These are phyloP conservation scores for Helicoverpa zea DNA, from an alignment of 1,140 invertebrate genomes.

Conservation along the genomic window DNA sequence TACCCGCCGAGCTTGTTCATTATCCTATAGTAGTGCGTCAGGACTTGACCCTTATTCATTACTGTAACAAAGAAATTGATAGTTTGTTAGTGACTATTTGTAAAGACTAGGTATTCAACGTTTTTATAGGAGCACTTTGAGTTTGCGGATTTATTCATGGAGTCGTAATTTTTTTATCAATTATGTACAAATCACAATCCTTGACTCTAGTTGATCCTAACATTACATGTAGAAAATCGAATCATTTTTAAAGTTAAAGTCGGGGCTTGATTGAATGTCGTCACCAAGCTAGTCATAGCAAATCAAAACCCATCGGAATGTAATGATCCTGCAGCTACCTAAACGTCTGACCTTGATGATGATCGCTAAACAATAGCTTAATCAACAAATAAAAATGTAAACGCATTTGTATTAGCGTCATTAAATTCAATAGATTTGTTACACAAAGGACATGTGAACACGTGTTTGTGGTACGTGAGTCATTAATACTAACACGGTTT, in stretches of 20 bases:
- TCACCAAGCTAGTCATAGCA: neutral
- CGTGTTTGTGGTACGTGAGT: conserved; percentile 84
- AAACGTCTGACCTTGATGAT: conserved; percentile 36
- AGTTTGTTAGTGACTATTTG: neutral
- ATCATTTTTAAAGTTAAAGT: neutral
- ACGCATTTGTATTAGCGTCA: conserved; percentile 46
- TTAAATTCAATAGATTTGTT: conserved; percentile 73
- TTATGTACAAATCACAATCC: too few relatives aligned
- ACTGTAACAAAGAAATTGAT: conserved; percentile 89
- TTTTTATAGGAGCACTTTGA: too few relatives aligned
- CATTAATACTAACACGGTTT: conserved; percentile 77
- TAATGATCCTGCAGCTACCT: neutral
- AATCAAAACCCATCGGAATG: neutral
- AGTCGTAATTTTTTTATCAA: too few relatives aligned
- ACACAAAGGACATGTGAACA: conserved; percentile 78
- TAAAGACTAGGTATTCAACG: too few relatives aligned
- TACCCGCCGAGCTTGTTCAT: conserved; percentile 98
- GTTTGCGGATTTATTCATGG: too few relatives aligned
- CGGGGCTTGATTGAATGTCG: neutral
- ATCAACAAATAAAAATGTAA: conserved; percentile 53
- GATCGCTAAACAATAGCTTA: conserved; percentile 61
- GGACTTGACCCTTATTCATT: conserved; percentile 98
- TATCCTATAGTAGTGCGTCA: conserved; percentile 97
- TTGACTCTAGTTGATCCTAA: too few relatives aligned
- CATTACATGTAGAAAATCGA: neutral